Evolutionary conservation across 37 sponge, comb jelly and placozoan species (phyloP).

Genomic region (Dysidea cf. avara): DNA sequence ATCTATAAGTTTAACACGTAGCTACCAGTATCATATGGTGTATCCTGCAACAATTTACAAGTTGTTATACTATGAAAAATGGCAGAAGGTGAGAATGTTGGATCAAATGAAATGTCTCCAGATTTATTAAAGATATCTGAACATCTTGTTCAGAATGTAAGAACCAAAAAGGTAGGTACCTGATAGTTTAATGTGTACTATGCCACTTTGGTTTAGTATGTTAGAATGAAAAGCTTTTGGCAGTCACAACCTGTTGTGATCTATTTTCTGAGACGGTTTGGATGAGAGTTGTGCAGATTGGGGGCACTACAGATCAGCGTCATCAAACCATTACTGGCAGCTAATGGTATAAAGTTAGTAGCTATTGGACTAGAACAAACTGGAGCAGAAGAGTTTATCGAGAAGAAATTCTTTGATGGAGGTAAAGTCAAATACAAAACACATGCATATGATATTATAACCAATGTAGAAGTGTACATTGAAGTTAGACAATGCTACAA

Average conservation of each 20-base stretch:
- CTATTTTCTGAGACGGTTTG: constrained; percentile 80
- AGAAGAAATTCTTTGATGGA: constrained; percentile 55
- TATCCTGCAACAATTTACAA: too few relatives aligned
- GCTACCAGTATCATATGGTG: too few relatives aligned
- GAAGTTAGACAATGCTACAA: too few relatives aligned
- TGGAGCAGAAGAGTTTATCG: constrained; percentile 70
- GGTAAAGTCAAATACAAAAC: too few relatives aligned
- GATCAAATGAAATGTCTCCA: too few relatives aligned
- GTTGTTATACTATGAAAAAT: too few relatives aligned
- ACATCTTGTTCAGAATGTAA: constrained; percentile 26
- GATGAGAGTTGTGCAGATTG: constrained; percentile 46
- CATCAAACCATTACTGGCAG: constrained; percentile 60
- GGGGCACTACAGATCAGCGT: constrained; percentile 17
- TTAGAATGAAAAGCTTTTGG: constrained; percentile 61
- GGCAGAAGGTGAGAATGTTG: too few relatives aligned
- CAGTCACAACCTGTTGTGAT: constrained; percentile 51
- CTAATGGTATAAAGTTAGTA: constrained; percentile 45
- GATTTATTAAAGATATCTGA: constrained; percentile 44
- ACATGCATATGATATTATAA: too few relatives aligned
- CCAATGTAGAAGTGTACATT: too few relatives aligned
- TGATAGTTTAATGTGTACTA: neutral
- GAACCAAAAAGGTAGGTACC: constrained; percentile 58
- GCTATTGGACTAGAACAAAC: constrained; percentile 70
- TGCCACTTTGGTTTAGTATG: too few relatives aligned
- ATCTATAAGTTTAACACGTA: too few relatives aligned